Base-by-base conservation (phyloP, 2,888 invertebrate species). In the Drosophila pseudotakahashii region DNA sequence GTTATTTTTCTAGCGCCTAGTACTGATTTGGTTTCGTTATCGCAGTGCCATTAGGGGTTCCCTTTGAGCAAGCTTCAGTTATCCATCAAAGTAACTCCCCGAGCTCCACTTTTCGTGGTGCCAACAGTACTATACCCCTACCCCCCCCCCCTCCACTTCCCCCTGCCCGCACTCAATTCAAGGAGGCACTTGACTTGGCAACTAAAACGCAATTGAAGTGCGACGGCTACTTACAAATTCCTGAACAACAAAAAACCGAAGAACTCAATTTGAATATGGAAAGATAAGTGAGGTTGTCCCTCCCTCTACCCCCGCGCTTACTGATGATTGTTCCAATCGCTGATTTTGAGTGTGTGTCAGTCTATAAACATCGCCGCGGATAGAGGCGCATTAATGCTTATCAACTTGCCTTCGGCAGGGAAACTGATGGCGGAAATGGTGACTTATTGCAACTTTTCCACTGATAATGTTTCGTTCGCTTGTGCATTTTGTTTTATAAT, bases 351-450 rank as follows among this genome's bases (percentile, higher is more conserved):
- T 73, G 73, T 58, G 74, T 81, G 84, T 76, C 73, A 82, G 78
- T 36, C 62, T 59, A 72, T 74, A 79, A 84, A 73, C 72, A 78
- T 75, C 51, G 78, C 52, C 47, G 54, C 39, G 42, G 52, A 58
- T 74, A 54, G 48, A 55, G 78, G 74, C 81, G 62, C 57, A 16
- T 47, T 48, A 58, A 47, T 72, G 73, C 66, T 82, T 88, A 88
- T 88, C 88, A 72, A 58, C 9, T 50, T 60, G 76, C 58, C 71
- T 51, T 50, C 26, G 45, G 30, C 37, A 50, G 53, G 53, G 59
- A 61, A 71, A 71, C 84, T 90, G 84, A 89, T 81, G 89, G 90
- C 90, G 90, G 90, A 90, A 90, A 85, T 90, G 81, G 79, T 77
- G 78, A 78, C 63, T 69, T 85, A 79, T 79, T 75, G 72, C 64